Conservation (phyloP, 2,888 invertebrate genomes). For the Liodrosophila aerea region DNA sequence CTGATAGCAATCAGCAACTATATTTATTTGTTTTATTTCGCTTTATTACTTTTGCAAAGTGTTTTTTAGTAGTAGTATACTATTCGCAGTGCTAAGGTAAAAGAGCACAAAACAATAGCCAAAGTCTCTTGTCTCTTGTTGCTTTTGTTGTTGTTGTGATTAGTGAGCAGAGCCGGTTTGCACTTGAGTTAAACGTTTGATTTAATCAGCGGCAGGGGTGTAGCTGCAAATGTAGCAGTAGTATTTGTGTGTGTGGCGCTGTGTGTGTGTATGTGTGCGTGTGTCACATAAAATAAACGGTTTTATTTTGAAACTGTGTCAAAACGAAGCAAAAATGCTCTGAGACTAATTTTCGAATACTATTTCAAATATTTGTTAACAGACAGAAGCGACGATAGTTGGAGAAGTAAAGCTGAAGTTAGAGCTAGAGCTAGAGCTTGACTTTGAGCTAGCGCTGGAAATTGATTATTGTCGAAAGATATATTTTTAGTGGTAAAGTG, state of each 20-base stretch:
- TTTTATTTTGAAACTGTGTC: constrained; percentile 11
- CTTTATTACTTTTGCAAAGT: constrained; percentile 1
- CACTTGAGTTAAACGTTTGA: constrained; percentile 58
- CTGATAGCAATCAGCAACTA: constrained; percentile 48
- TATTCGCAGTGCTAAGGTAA: constrained; percentile 3
- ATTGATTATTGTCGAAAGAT: no score
- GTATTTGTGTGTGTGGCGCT: constrained; percentile 1
- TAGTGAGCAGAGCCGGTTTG: constrained; percentile 71
- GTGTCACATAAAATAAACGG: constrained; percentile 10
- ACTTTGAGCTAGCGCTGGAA: no score
- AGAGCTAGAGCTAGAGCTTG: no score
- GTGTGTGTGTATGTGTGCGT: not conserved
- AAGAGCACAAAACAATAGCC: constrained; percentile 17
- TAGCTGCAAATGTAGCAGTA: constrained; percentile 25
- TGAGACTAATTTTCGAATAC: not conserved
- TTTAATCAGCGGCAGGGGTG: constrained; percentile 64
- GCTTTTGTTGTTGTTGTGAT: constrained; percentile 35
- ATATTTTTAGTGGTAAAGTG: no score
- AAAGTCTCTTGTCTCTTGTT: not conserved
- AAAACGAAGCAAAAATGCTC: constrained; percentile 23
- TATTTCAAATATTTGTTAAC: not conserved
- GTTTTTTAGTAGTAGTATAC: constrained; percentile 3
- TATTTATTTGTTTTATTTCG: constrained; percentile 25
- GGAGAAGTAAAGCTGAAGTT: no score
- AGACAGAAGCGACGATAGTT: no score